Percentiles rank a stretch among this genome's conserved stretches.
phyloP scores from a whole-genome alignment of 2,113 vertebrate species.

The Lontra canadensis region DNA sequence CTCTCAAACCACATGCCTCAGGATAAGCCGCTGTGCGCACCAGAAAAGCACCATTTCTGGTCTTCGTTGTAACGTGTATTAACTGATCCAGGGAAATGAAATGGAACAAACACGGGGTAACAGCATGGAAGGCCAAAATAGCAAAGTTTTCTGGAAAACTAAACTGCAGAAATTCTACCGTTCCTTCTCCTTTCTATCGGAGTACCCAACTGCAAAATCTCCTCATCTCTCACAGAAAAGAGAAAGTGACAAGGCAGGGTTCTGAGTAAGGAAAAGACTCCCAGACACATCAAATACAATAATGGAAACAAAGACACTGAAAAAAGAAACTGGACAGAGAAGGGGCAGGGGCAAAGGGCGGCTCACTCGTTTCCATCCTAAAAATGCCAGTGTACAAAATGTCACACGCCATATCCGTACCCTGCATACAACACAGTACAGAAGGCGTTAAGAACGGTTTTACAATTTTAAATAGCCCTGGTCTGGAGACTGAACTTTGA shows the following conservation, averaged over 20 bases:
- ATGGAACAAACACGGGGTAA: neutral
- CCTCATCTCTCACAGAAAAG: neutral
- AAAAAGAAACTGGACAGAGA: neutral
- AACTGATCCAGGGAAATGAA: neutral
- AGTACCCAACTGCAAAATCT: conserved; percentile 6
- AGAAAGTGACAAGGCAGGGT: neutral
- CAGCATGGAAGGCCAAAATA: neutral
- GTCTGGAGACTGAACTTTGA: neutral
- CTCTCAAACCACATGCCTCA: neutral
- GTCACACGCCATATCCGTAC: neutral
- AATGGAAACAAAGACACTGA: conserved; percentile 13
- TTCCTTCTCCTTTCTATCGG: neutral
- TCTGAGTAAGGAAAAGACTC: conserved; percentile 5
- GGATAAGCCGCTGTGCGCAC: neutral
- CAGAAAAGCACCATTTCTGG: neutral
- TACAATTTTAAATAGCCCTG: neutral
- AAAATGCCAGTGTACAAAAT: neutral
- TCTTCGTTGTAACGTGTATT: neutral
- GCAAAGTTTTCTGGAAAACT: conserved; percentile 11
- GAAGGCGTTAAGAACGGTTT: neutral
- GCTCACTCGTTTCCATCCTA: neutral
- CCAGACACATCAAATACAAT: conserved; percentile 33
- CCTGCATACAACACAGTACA: neutral
- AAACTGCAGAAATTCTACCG: neutral
- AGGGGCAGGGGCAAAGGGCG: neutral